phyloP scores from a whole-genome alignment of 37 sponge, comb jelly and placozoan genomes.

The Lycopodina hypogea region DNA sequence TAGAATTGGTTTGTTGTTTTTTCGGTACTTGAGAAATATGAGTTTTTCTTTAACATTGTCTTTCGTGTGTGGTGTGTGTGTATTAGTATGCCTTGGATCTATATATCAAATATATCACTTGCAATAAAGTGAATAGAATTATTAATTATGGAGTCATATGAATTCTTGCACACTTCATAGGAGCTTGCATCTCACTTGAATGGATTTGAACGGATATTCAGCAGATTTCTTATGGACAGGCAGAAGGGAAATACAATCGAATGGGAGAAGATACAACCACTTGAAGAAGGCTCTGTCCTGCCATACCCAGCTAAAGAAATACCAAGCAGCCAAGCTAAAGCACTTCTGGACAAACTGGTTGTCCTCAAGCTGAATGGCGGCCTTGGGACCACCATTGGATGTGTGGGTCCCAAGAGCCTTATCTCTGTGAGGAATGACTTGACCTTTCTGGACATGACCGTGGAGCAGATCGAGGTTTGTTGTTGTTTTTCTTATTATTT shows the following conservation, averaged over 20 bases:
- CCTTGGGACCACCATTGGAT: slow-evolving; percentile 94
- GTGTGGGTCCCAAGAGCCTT: slow-evolving; percentile 92
- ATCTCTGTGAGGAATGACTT: slow-evolving; percentile 85
- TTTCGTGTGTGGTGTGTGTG: too few species aligned
- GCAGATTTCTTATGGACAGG: slow-evolving; percentile 55
- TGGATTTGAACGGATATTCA: slow-evolving; percentile 59
- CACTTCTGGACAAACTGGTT: slow-evolving; percentile 85
- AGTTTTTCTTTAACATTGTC: too few species aligned
- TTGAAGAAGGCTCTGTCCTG: slow-evolving; percentile 30
- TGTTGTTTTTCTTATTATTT: not conserved
- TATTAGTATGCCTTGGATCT: too few species aligned
- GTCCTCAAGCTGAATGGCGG: slow-evolving; percentile 98
- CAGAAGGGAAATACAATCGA: slow-evolving; percentile 36
- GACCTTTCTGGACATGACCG: slow-evolving; percentile 91
- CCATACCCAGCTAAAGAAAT: slow-evolving; percentile 15
- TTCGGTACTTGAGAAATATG: too few species aligned
- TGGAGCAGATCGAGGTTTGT: slow-evolving; percentile 92
- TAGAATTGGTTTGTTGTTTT: too few species aligned
- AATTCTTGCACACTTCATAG: not conserved
- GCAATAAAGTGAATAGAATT: too few species aligned
- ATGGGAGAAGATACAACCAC: slow-evolving; percentile 65
- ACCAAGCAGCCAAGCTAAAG: slow-evolving; percentile 8
- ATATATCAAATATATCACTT: too few species aligned
- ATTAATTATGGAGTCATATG: too few species aligned
- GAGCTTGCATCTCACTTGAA: slow-evolving; percentile 33